Conservation (phyloP, 2,888 invertebrate genomes). For the Hecatera dysodea region DNA sequence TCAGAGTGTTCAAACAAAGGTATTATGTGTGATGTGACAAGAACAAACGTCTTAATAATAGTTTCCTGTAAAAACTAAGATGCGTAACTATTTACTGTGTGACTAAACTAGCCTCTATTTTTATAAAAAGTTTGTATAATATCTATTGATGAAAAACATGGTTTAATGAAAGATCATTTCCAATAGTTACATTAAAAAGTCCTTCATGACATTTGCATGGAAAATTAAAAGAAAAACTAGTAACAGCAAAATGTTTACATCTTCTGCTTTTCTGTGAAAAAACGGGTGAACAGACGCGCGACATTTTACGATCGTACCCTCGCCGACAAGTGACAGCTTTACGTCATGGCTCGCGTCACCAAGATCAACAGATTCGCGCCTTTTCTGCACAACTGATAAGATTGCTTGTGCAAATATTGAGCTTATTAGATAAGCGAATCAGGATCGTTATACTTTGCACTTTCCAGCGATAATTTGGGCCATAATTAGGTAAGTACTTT, state of each 20-base stretch:
- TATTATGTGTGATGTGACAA: constrained; percentile 77
- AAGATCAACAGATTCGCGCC: constrained; percentile 80
- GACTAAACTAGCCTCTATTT: constrained; percentile 68
- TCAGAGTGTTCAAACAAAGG: constrained; percentile 79
- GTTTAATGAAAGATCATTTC: not conserved
- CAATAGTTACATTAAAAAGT: too few relatives aligned
- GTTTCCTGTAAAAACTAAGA: constrained; percentile 72
- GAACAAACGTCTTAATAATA: constrained; percentile 77
- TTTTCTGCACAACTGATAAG: constrained; percentile 83
- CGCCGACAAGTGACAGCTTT: constrained; percentile 72
- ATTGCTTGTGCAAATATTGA: constrained; percentile 82
- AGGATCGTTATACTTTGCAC: constrained; percentile 89
- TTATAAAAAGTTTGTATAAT: not conserved
- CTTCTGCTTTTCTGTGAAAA: not conserved
- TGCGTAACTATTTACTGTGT: constrained; percentile 77
- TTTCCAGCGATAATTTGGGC: constrained; percentile 81
- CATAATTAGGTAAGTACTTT: constrained; percentile 78
- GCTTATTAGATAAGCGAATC: constrained; percentile 79
- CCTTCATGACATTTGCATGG: too few relatives aligned
- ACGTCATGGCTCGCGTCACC: constrained; percentile 83
- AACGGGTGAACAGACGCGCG: constrained; percentile 18
- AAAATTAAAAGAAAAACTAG: not conserved
- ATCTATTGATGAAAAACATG: not conserved
- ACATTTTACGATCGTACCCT: constrained; percentile 47
- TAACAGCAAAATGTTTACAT: not conserved